A percentile compares a stretch with the other conserved stretches of the same genome.
Evolutionary conservation across 2,888 invertebrate species (phyloP).

Genomic region (Parnassius apollo): DNA sequence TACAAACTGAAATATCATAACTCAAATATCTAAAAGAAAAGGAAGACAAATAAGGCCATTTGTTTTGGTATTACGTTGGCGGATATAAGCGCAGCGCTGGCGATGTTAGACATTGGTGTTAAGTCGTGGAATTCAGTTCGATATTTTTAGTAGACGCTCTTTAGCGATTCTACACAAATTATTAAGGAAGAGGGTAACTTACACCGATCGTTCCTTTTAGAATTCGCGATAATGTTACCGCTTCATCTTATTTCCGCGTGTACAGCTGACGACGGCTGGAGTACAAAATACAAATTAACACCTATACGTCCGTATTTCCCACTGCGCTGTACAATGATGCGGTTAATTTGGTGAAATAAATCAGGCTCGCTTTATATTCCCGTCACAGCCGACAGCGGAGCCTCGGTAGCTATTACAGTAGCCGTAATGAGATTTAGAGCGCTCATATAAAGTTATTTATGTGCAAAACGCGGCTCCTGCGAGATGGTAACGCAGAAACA

Average conservation of each 20-base stretch:
- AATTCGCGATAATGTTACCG: slow-evolving; percentile 24
- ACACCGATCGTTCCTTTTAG: slow-evolving; percentile 39
- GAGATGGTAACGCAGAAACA: slow-evolving; percentile 32
- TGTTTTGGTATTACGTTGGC: slow-evolving; percentile 75
- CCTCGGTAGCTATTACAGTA: slow-evolving; percentile 73
- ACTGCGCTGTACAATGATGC: slow-evolving; percentile 48
- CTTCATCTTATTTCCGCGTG: slow-evolving; percentile 27
- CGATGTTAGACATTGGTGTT: slow-evolving; percentile 39
- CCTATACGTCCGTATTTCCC: slow-evolving; percentile 33
- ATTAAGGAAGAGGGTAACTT: slow-evolving; percentile 50
- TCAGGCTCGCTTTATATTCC: slow-evolving; percentile 73
- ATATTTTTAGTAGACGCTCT: slow-evolving; percentile 51
- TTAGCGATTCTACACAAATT: slow-evolving; percentile 43
- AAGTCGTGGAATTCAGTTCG: slow-evolving; percentile 44
- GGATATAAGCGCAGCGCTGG: slow-evolving; percentile 48
- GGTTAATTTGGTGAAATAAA: slow-evolving; percentile 68
- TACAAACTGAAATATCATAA: slow-evolving; percentile 53
- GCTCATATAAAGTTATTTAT: slow-evolving; percentile 78
- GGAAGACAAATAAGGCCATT: slow-evolving; percentile 65
- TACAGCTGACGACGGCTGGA: slow-evolving; percentile 26
- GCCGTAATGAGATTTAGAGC: slow-evolving; percentile 77
- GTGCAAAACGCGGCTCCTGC: slow-evolving; percentile 53
- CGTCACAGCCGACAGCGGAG: slow-evolving; percentile 69
- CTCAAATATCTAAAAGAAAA: slow-evolving; percentile 65
- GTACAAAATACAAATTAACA: slow-evolving; percentile 29